Evolutionary conservation across 1,140 invertebrate species (phyloP), one percentile per base, ranked within the genome.

Genomic region (Ceratosolen solmsi): DNA sequence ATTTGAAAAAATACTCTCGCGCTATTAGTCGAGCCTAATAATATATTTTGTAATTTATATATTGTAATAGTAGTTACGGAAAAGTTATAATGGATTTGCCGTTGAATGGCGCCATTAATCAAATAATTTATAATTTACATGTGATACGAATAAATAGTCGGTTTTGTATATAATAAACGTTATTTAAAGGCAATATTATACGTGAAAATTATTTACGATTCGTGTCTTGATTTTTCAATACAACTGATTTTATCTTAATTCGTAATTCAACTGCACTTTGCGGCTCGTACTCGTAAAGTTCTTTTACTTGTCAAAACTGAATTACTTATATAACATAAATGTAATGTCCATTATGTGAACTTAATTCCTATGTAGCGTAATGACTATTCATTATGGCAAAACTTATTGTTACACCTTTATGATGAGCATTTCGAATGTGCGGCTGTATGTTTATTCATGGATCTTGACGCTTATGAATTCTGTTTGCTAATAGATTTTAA

Each of bases 361-460:
- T 58, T 58, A 58, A 58, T 58, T 58, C 25, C n/a, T 25, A 58
- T 27, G 13, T 5, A 25, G 25, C 56, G 25, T 27, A 58, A 58
- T 58, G 56, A 58, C 56, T 27, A 58, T 58, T 58, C 56, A 27
- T 58, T 58, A 58, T 8, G 25, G n/a, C 5, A 58, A 5, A 27
- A 58, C 56, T 58, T 58, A 58, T 58, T 58, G 56, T 58, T 58
- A 58, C 25, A 58, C 56, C 25, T 25, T 58, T 58, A 58, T 8
- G 56, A 58, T 27, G 56, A 25, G 22, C 25, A 58, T n/a, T 27
- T 58, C 25, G 11, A 54, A 54, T 54, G 51, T 20, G 20, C 20
- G 51, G 41, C 41, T 46, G 13, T 13, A 46, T 22, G 51, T 20
- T 17, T 20, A 54, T 54, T 54, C 51, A 54, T 54, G 15, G 11